Conservation (phyloP, 1,140 invertebrate species). For the Oryctes rhinoceros region DNA sequence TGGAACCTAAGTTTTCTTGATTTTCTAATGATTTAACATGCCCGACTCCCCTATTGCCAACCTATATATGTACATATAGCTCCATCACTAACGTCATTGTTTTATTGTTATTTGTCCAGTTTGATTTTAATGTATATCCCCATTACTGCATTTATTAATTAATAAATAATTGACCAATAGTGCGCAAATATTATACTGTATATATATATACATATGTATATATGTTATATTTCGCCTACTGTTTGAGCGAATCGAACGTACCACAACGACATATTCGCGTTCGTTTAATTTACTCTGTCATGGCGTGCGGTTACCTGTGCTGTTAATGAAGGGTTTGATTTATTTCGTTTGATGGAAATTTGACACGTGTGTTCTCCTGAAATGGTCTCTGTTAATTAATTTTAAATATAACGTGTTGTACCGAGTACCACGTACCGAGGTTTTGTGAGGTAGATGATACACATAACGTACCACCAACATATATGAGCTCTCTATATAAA, state of each 20-base stretch:
- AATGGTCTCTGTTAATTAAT: neutral
- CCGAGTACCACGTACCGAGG: no score
- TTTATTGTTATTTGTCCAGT: neutral
- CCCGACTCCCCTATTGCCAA: no score
- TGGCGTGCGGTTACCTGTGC: neutral
- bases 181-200: neutral
- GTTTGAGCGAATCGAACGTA: neutral
- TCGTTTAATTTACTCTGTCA: neutral
- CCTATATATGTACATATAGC: no score
- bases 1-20: no score
- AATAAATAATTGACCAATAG: neutral
- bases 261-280: neutral
- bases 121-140: neutral
- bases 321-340: constrained; percentile 2
- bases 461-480: neutral
- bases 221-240: neutral
- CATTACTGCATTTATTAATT: neutral
- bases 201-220: no score
- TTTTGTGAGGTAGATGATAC: neutral
- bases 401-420: neutral
- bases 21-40: no score
- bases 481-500: no score
- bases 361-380: neutral
- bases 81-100: no score
- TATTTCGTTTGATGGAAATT: constrained; percentile 1